Base-by-base conservation (phyloP, 2,797 vertebrate genomes). In the Acanthornis magna region DNA sequence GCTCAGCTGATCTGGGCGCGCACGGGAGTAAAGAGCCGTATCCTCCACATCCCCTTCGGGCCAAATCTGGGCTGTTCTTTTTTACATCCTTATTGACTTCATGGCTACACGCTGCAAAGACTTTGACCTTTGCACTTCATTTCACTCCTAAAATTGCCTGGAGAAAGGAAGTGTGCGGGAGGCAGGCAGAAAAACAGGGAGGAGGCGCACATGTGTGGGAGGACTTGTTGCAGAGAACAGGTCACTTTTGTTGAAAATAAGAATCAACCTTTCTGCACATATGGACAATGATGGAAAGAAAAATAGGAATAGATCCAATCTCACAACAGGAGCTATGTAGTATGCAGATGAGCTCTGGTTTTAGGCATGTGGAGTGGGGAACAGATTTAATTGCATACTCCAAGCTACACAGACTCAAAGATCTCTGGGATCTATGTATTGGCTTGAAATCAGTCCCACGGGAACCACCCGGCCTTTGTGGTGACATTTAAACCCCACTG, bases 81-180 rank as follows among this genome's bases (percentile, higher is more conserved):
- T 34, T 32, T 15, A 43, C 19, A 42, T 21, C 68, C 74, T 38
- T 48, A 45, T 14, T 74, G 77, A 79, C 70, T 71, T 80, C 83
- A 55, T 0, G 0, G 82, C 76, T 63, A 48, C 68, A 16, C 0
- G 30, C 78, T 10, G 66, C 63, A 83, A 88, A 93, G 48, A 16
- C 65, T 96, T 93, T 80, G 93, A 94, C 88, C 92, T 90, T 67
- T 95, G 92, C 85, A 63, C 80, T 93, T 81, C 16, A 22, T 94
- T 93, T 96, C 67, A 57, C 85, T 96, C 88, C 74, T 60, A 47
- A 92, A 94, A 90, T 40, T 91, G 93, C 77, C 29, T 48, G 90
- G 93, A 94, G 93, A 95, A 93, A 96, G 96, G 95, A 96, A 97
- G 86, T 65, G 95, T 90, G 88, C 81, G 25, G 91, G 85, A 94